A percentile compares a stretch with the other conserved stretches of the same genome.
phyloP scores from a whole-genome alignment of 2,797 vertebrate genomes.

The Pogonophryne albipinna region DNA sequence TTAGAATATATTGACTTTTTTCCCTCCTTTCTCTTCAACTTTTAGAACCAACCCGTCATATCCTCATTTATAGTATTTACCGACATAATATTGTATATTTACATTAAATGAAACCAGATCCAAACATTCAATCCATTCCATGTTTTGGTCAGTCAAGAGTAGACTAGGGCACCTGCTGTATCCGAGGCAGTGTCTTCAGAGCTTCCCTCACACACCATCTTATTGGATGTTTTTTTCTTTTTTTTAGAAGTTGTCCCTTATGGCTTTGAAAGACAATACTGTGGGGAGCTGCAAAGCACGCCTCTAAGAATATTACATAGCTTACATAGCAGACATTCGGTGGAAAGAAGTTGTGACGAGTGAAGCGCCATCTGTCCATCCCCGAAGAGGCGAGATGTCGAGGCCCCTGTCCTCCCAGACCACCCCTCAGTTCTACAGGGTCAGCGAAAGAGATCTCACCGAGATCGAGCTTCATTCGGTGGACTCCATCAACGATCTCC shows the following conservation, averaged over 20 bases:
- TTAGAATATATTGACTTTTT: neutral
- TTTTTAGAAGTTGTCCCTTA: neutral
- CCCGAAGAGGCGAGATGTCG: conserved; percentile 63
- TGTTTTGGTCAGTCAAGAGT: neutral
- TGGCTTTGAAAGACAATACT: neutral
- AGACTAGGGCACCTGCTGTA: neutral
- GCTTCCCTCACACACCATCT: neutral
- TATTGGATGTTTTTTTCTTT: neutral
- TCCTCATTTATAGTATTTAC: neutral
- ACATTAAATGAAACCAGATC: neutral
- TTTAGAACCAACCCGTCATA: neutral
- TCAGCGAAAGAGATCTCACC: conserved; percentile 84
- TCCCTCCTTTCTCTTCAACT: neutral
- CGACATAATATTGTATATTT: neutral
- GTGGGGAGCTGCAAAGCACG: neutral
- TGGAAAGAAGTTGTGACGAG: neutral
- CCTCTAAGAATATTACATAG: neutral
- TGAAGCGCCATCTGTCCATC: neutral
- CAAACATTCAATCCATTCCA: neutral
- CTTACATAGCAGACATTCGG: neutral
- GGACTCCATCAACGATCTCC: conserved; percentile 95
- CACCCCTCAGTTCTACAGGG: conserved; percentile 77
- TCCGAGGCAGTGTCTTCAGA: neutral
- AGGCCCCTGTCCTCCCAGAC: conserved; percentile 74
- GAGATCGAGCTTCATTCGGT: conserved; percentile 91